Conservation (phyloP, 23 tunicate species). For the Pegea sp. region DNA sequence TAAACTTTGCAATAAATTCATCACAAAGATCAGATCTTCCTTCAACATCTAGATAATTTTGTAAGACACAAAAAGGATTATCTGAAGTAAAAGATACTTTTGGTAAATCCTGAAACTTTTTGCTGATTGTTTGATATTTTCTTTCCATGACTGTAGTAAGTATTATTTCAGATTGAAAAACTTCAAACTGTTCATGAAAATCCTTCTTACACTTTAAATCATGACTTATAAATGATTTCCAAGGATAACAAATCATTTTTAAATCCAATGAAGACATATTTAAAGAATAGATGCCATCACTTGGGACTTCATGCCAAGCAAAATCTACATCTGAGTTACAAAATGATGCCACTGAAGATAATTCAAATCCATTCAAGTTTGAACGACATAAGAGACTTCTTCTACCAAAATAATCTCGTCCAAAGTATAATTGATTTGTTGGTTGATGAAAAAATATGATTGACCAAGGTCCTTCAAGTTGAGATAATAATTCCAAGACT, state of each 20-base stretch:
- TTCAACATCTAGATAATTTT: too few relatives aligned
- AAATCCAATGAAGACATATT: neutral
- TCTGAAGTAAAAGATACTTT: too few relatives aligned
- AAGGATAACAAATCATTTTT: slow-evolving; percentile 7
- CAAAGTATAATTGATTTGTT: slow-evolving; percentile 29
- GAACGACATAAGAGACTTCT: slow-evolving; percentile 23
- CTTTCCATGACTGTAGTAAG: neutral
- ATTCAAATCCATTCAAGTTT: neutral
- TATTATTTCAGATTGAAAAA: neutral
- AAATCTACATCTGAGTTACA: neutral
- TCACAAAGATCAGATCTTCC: slow-evolving; percentile 3
- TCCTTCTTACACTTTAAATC: neutral
- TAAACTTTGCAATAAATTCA: slow-evolving; percentile 6
- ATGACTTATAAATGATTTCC: slow-evolving; percentile 20
- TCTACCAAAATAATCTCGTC: slow-evolving; percentile 81
- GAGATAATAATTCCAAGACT: slow-evolving; percentile 5
- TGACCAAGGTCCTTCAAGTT: slow-evolving; percentile 60
- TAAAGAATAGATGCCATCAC: slow-evolving; percentile 17
- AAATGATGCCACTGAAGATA: slow-evolving; percentile 8
- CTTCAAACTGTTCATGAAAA: neutral
- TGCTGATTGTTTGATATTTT: too few relatives aligned
- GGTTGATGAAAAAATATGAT: slow-evolving; percentile 31
- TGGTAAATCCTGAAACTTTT: too few relatives aligned
- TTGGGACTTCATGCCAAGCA: slow-evolving; percentile 37
- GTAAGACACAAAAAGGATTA: too few relatives aligned